phyloP scores from a whole-genome alignment of 2,113 vertebrate species.

The Phyllostomus hastatus region DNA sequence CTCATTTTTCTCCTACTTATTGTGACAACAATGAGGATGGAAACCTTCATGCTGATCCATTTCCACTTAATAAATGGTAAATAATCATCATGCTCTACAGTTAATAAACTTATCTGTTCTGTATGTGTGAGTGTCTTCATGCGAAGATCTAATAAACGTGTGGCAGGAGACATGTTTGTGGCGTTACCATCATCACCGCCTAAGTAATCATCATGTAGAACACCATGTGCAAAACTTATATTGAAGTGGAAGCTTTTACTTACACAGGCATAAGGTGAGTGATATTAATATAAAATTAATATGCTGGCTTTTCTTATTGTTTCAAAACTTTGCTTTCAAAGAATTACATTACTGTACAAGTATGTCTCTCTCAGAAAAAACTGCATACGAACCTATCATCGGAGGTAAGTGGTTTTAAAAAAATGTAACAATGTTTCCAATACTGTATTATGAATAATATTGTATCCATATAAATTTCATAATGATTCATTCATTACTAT shows the following conservation, averaged over 20 bases:
- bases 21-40: neutral
- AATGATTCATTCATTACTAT: neutral
- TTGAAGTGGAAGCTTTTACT: neutral
- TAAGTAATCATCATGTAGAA: neutral
- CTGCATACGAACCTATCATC: neutral
- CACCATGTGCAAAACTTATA: neutral
- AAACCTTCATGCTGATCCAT: neutral
- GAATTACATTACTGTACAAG: neutral
- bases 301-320: too few relatives aligned
- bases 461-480: neutral
- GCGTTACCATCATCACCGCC: too few relatives aligned
- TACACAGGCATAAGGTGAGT: neutral
- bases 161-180: neutral
- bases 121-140: neutral
- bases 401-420: neutral
- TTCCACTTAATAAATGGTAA: neutral
- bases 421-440: neutral
- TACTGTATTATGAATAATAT: neutral
- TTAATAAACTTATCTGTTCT: neutral
- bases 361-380: neutral
- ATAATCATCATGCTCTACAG: neutral
- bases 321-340: neutral
- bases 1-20: neutral
- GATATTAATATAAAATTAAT: neutral
- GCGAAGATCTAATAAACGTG: neutral